Base-by-base conservation (phyloP, 2,797 vertebrate species). In the Etheostoma perlongum region DNA sequence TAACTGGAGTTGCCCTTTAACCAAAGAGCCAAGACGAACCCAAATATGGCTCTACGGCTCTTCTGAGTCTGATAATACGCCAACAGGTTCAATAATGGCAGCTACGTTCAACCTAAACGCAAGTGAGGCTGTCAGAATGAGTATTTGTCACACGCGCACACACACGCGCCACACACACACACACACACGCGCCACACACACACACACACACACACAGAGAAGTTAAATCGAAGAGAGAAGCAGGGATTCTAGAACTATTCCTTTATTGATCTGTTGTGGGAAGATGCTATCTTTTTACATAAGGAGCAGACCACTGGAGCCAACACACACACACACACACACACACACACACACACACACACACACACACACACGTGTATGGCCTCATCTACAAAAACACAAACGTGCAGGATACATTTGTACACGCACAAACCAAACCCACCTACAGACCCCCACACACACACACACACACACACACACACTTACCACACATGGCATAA, bases 281-380 rank as follows among this genome's bases (percentile, higher is more conserved):
- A 91, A 87, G 90, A 94, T 88, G 87, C 88, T 91, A 92, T 93
- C 91, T 91, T 76, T 88, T 92, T 88, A 85, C 91, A 93, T 88
- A 90, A 77, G 42, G 74, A 81, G 83, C 92, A 93, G 94, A 94
- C 88, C 86, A 79, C 91, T 86, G 83, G 88, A 95, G 90, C 79
- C 92, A 93, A 85, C 64, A 55, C 63, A 74, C 73, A 78, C 66
- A 83, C 74, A 76, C 48, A 72, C 61, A 61, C 64, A 71, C 76
- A 66, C 64, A 65, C 52, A 78, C 71, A 74, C 40, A 66, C 52
- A 60, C 66, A 79, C 48, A 66, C 25, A 63, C 46, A 65, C 33
- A 57, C 73, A 78, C 66, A 83, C 74, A 73, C 48, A 72, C 61
- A 58, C 64, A 72, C 83, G 74, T 80, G 76, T 72, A 74, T 74